Conservation (phyloP, 2,888 invertebrate genomes). For the Octonoba sinensis region DNA sequence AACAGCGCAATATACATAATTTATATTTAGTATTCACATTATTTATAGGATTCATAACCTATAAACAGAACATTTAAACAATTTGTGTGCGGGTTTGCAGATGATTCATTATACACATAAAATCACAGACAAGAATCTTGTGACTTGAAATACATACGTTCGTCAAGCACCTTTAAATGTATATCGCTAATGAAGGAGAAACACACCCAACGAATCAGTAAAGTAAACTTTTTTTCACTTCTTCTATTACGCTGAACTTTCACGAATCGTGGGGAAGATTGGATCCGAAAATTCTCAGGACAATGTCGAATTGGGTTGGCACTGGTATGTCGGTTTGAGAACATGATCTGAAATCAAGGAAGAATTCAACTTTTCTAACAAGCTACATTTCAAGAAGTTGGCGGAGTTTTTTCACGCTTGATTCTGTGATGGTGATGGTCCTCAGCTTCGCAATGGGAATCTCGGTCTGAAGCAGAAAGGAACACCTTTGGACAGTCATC, state of each 20-base stretch:
- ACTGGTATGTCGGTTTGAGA: conserved; percentile 5
- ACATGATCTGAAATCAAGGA: background rate
- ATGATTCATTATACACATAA: conserved; percentile 11
- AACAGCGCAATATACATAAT: no score
- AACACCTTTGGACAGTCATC: conserved; percentile 60
- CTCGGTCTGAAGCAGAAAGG: conserved; percentile 46
- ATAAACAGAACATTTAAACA: background rate
- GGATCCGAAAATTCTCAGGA: no score
- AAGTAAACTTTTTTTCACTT: no score
- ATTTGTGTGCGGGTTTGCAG: conserved; percentile 6
- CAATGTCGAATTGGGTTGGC: background rate
- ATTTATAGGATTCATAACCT: background rate
- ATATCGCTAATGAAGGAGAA: no score
- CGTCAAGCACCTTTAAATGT: background rate
- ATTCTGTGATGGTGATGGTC: conserved; percentile 48
- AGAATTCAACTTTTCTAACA: background rate
- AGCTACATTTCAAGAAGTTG: conserved; percentile 20
- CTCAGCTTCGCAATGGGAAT: conserved; percentile 46
- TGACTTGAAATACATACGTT: conserved; percentile 1
- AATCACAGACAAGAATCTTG: conserved; percentile 12
- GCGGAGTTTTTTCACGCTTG: conserved; percentile 34
- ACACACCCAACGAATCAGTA: no score
- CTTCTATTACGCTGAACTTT: no score
- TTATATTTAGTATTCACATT: no score
- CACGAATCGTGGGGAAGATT: no score